Evolutionary conservation across 2,888 invertebrate species (phyloP), one percentile per base, ranked within the genome.

Genomic region (Diplolepis rosae): DNA sequence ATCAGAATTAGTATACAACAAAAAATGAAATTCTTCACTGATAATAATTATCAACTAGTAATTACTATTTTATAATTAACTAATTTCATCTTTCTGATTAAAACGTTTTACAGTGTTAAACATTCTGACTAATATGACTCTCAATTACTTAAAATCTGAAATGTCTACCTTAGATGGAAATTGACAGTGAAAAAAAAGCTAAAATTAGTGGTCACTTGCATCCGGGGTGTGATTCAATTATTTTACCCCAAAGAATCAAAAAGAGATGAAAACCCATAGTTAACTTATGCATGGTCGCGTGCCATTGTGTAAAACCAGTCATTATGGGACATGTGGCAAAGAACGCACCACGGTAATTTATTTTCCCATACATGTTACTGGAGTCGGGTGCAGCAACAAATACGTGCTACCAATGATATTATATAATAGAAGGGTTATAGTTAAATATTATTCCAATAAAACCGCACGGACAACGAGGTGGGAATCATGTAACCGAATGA

Each of bases 271-370:
- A 74, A 73, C 66, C 56, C 51, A 78, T 80, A 77, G 70, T 81
- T 82, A 81, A 82, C 80, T 81, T 75, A 69, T 73, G 74, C 66
- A 39, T 66, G 80, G 80, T 81, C 82, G 81, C 83, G 82, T 83
- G 82, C 77, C 66, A 71, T 68, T 66, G 73, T 76, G 78, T 81
- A 77, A 81, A 80, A 77, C 79, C 76, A 54, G 65, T 75, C 69
- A 80, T 81, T 83, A 81, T 66, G 74, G 76, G 67, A 13, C 69
- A 67, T 35, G 54, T 61, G 56, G 61, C 70, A 61, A 70, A 65
- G 4, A 30, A 69, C 65, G 70, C 70, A 72, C 72, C 73, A 72
- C 72, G 67, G 70, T 75, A 72, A 72, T 70, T 77, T 75, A 72
- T 73, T 77, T 73, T 69, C 71, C 42, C 66, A 30, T 42, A 65